A percentile compares a stretch with the other conserved stretches of the same genome.
phyloP scores from a whole-genome alignment of 1,140 invertebrate species.

The Ericerus pela region DNA sequence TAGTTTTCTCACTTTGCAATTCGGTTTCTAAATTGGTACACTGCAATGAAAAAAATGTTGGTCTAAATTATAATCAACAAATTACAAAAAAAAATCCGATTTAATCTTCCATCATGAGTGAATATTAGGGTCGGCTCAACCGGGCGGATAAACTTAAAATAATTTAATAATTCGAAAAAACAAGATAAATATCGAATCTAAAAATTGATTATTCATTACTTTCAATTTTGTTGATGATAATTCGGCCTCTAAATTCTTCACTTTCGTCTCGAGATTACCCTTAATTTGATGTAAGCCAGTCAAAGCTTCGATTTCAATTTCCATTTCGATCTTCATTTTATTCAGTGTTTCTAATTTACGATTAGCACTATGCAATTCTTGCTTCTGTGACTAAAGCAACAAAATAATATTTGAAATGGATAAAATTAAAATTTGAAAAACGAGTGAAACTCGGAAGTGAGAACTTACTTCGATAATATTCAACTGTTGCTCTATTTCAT shows the following conservation, averaged over 20 bases:
- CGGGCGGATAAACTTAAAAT: too few relatives aligned
- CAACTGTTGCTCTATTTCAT: background rate
- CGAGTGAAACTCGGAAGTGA: background rate
- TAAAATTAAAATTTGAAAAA: background rate
- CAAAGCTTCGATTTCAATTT: constrained; percentile 5
- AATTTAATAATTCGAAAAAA: too few relatives aligned
- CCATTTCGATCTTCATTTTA: constrained; percentile 4
- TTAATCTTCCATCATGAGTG: background rate
- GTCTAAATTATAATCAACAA: background rate
- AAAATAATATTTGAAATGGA: too few relatives aligned
- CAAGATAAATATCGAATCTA: too few relatives aligned
- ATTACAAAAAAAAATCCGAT: background rate
- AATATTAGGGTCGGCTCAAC: too few relatives aligned
- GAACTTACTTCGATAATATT: background rate
- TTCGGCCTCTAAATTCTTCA: background rate
- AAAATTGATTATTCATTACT: background rate
- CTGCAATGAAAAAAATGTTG: background rate
- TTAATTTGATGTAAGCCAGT: constrained; percentile 6
- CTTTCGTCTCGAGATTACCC: background rate
- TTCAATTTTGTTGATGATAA: constrained; percentile 3
- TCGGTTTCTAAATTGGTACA: background rate
- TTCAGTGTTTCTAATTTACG: background rate
- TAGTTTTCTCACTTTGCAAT: background rate
- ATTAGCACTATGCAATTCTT: background rate
- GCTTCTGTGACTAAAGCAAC: background rate